Conservation (phyloP, 2,113 vertebrate species). For the Catagonus wagneri region DNA sequence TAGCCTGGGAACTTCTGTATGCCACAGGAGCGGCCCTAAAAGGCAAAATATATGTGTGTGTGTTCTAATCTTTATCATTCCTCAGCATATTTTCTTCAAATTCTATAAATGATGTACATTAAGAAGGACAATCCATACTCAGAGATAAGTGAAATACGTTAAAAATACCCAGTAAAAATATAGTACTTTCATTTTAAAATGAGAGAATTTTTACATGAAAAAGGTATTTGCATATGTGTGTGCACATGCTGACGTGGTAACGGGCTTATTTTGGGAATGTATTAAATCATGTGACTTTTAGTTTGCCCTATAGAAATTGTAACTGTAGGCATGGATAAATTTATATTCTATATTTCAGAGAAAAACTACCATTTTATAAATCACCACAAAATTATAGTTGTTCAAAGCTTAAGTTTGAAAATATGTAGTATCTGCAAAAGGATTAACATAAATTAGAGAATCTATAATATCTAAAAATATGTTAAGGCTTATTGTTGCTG, state of each 20-base stretch:
- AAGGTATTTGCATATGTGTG: not conserved
- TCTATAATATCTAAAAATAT: not conserved
- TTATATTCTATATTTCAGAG: not conserved
- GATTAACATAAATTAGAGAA: not conserved
- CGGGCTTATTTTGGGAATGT: not conserved
- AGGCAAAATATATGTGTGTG: no score
- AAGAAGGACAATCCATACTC: not conserved
- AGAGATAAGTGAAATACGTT: not conserved
- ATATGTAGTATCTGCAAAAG: not conserved
- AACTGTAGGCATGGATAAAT: not conserved
- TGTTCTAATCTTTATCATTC: not conserved
- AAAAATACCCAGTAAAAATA: not conserved
- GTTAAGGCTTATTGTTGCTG: not conserved
- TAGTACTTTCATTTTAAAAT: not conserved
- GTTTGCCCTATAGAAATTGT: not conserved
- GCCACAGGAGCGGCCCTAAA: no score
- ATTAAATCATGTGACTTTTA: not conserved
- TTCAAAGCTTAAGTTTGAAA: slow-evolving; percentile 35
- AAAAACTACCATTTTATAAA: not conserved
- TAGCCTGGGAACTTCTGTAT: no score
- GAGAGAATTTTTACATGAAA: not conserved
- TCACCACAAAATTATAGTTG: not conserved
- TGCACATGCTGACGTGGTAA: not conserved
- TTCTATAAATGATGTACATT: not conserved
- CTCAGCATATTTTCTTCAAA: not conserved